phyloP scores from a whole-genome alignment of 35 echinoderm and acorn worm genomes.

The Apostichopus japonicus region DNA sequence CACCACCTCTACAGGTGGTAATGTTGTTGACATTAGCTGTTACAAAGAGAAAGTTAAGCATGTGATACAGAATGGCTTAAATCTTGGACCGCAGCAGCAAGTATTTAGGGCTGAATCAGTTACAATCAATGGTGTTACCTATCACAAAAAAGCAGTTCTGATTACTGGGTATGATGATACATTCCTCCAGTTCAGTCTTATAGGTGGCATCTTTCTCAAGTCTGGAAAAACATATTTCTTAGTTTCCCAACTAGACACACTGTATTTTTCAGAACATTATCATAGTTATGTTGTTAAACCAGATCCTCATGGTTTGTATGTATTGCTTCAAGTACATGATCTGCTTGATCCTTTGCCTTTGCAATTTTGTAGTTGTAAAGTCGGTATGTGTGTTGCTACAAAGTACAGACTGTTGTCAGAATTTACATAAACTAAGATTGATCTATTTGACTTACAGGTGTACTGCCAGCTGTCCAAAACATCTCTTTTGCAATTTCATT shows the following conservation, averaged over 20 bases:
- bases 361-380: conserved; percentile 12
- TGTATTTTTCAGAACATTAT: conserved; percentile 18
- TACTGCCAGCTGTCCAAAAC: too few relatives aligned
- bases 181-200: not conserved
- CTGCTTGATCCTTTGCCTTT: conserved; percentile 21
- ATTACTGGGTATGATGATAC: not conserved
- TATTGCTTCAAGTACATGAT: not conserved
- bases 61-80: not conserved
- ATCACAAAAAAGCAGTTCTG: not conserved
- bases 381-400: not conserved
- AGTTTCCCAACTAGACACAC: not conserved
- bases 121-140: not conserved
- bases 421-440: too few relatives aligned
- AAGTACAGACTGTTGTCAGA: too few relatives aligned
- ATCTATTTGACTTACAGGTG: too few relatives aligned
- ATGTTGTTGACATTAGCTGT: not conserved
- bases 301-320: not conserved
- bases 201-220: not conserved
- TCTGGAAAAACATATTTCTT: not conserved
- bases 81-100: not conserved
- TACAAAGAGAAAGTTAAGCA: not conserved
- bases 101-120: not conserved
- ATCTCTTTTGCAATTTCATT: too few relatives aligned
- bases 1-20: conserved; percentile 9
- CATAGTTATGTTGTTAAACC: conserved; percentile 4